Evolutionary conservation across 2,888 invertebrate genomes (phyloP), one percentile per base, ranked within the genome.

Genomic region (Synanthedon myopaeformis): DNA sequence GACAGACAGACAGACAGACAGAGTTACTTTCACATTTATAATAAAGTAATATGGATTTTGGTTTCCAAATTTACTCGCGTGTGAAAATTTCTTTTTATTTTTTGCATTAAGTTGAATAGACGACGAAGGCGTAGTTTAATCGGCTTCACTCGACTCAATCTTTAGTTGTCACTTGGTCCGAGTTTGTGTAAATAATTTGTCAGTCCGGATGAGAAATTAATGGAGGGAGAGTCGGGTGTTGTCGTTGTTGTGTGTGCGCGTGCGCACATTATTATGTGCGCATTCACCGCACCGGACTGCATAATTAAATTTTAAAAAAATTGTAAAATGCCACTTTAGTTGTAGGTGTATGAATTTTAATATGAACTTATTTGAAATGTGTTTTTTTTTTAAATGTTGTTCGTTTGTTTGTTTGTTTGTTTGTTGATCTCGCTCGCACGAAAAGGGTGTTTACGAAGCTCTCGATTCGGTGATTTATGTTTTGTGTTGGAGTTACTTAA

Each of bases 331-430:
- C 78, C 78, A 78, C 82, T 79, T 76, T 84, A 84, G 85, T 78
- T 78, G 75, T 84, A 84, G 83, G 83, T 72, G 77, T 76, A 84
- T 74, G 74, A 73, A 73, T 82, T 79, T 77, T 71, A 73, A 70
- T 76, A 76, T 79, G 65, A 61, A 78, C 35, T 78, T 76, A 76
- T 80, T 80, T 80, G 76, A 76, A 74, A 64, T 68, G 70, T 73
- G 35, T 10, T 35, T 35, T 35, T 28, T 35, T 35, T 74, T 51
- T n/a, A n/a, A n/a, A n/a, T n/a, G n/a, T n/a, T 79, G 23, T 5
- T 23, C 5, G 23, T 23, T 4, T 23, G 23, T 23, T 23, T 23
- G 23, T 23, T 5, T 23, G 23, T 23, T 71, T 74, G 74, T 76
- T 73, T 74, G 78, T 80, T 74, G 75, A 74, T 74, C 61, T 73